Evolutionary conservation across 92 coral and sea anemone species (phyloP).

Genomic region (Metridium senile): DNA sequence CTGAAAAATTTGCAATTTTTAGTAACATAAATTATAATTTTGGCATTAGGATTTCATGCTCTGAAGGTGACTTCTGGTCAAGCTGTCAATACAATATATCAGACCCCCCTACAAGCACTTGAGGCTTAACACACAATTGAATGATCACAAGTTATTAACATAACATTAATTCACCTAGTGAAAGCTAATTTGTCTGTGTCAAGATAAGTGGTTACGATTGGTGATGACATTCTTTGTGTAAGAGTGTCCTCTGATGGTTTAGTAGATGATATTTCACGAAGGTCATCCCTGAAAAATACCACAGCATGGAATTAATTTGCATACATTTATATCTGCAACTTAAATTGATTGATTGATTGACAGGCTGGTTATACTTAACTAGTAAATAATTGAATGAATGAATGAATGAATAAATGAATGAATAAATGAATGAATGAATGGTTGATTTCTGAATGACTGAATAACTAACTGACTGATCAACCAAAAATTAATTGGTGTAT

Average conservation of each 20-base stretch:
- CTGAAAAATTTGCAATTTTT: no score
- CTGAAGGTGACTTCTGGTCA: no score
- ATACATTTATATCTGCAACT: no score
- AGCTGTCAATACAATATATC: no score
- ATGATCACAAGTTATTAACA: no score
- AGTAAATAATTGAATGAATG: neutral
- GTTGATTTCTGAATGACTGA: neutral
- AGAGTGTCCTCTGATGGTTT: conserved; percentile 75
- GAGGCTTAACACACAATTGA: no score
- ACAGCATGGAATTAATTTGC: no score
- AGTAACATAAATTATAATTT: no score
- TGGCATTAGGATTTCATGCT: no score
- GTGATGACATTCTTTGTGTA: conserved; percentile 83
- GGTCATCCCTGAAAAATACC: conserved; percentile 65
- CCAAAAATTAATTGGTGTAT: neutral
- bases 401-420: neutral
- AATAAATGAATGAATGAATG: neutral
- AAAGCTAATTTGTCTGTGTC: conserved; percentile 95
- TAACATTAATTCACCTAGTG: conserved; percentile 63
- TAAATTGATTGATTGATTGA: neutral
- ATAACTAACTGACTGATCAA: neutral
- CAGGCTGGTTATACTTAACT: neutral
- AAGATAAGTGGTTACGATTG: conserved; percentile 84
- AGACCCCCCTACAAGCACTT: no score
- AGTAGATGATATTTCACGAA: conserved; percentile 60